Conservation (phyloP, 1,140 invertebrate species). For the Manduca sexta region DNA sequence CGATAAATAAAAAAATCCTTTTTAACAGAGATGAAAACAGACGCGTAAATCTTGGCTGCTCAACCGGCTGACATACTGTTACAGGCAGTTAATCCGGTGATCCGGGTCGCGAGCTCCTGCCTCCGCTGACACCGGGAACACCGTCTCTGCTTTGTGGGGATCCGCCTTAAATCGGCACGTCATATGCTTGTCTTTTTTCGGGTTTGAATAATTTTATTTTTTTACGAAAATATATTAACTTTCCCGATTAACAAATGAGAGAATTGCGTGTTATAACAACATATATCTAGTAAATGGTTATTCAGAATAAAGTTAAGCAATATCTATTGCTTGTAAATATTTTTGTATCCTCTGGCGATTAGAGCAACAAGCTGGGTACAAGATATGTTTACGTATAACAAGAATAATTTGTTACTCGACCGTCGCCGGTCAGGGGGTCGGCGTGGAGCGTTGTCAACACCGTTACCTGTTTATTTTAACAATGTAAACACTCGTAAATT, state of each 20-base stretch:
- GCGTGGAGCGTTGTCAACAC: background rate
- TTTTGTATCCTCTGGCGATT: too few species aligned
- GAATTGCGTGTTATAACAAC: background rate
- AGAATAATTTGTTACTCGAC: background rate
- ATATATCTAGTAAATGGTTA: background rate
- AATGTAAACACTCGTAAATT: slow-evolving; percentile 45
- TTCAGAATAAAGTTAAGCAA: too few species aligned
- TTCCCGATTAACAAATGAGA: too few species aligned
- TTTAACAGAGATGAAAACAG: slow-evolving; percentile 49
- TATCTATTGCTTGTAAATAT: too few species aligned
- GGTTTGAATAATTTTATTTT: too few species aligned
- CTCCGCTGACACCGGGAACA: slow-evolving; percentile 26
- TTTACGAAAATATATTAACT: too few species aligned
- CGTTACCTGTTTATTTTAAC: slow-evolving; percentile 40
- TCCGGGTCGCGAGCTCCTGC: slow-evolving; percentile 44
- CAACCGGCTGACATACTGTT: slow-evolving; percentile 55
- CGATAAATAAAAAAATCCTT: slow-evolving; percentile 34
- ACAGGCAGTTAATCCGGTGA: slow-evolving; percentile 63
- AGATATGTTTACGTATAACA: background rate
- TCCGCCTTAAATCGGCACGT: slow-evolving; percentile 28
- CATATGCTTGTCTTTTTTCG: slow-evolving; percentile 20
- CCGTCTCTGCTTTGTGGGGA: slow-evolving; percentile 27
- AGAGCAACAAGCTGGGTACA: too few species aligned
- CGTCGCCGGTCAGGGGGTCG: slow-evolving; percentile 5
- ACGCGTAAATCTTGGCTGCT: slow-evolving; percentile 55